A percentile compares a stretch with the other conserved stretches of the same genome.
phyloP scores from a whole-genome alignment of 2,888 invertebrate genomes.

The Dryadula phaetusa region DNA sequence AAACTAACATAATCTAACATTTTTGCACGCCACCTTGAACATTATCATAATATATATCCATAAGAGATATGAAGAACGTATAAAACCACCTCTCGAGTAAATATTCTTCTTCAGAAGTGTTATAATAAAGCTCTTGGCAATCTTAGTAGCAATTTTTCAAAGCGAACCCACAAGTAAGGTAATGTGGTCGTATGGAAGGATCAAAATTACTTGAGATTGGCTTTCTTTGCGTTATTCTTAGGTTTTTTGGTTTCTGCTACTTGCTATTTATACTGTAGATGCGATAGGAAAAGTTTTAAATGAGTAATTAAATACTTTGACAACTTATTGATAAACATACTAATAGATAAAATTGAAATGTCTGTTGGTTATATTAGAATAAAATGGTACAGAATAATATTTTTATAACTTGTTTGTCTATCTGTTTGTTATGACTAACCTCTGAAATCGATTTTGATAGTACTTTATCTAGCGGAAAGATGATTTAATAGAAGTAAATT shows the following conservation, averaged over 20 bases:
- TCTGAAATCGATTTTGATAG: too few species aligned
- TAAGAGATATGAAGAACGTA: conserved; percentile 29
- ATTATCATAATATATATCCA: conserved; percentile 28
- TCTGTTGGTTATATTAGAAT: too few species aligned
- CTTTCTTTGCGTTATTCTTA: not conserved
- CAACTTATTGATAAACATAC: too few species aligned
- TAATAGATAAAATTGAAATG: too few species aligned
- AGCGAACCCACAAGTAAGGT: conserved; percentile 28
- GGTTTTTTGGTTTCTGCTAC: not conserved
- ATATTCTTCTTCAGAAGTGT: conserved; percentile 32
- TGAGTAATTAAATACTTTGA: not conserved
- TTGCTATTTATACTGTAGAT: not conserved
- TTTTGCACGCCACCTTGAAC: not conserved
- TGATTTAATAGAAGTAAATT: too few species aligned
- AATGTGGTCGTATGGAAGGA: conserved; percentile 23
- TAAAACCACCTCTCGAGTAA: conserved; percentile 34
- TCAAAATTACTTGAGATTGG: conserved; percentile 15
- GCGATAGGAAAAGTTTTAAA: not conserved
- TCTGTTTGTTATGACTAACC: too few species aligned
- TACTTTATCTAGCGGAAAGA: too few species aligned
- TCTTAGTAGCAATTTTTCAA: conserved; percentile 33
- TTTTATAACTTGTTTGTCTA: too few species aligned
- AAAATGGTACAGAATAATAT: too few species aligned
- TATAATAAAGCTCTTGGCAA: conserved; percentile 34
- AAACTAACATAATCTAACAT: not conserved